A percentile compares a stretch with the other conserved stretches of the same genome.
phyloP scores from a whole-genome alignment of 2,888 invertebrate species.

The Gnatocerus cornutus region DNA sequence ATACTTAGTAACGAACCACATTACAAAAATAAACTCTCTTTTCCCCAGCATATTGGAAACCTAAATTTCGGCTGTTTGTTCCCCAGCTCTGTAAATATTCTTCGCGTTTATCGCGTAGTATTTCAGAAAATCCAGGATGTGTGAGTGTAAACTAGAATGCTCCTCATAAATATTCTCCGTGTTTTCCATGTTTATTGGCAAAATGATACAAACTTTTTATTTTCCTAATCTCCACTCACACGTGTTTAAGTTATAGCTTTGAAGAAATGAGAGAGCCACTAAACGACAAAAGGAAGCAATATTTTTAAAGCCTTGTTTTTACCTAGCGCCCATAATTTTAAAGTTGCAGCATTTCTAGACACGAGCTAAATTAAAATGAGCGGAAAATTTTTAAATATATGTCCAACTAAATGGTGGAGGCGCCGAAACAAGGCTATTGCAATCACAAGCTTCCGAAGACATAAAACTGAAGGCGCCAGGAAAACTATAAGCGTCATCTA shows the following conservation, averaged over 20 bases:
- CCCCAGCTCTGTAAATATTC: neutral
- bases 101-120: conserved; percentile 33
- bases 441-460: too few relatives aligned
- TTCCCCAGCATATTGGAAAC: neutral
- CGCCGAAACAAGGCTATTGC: too few relatives aligned
- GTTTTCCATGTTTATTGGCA: conserved; percentile 43
- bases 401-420: too few relatives aligned
- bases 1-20: neutral
- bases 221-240: conserved; percentile 42
- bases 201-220: conserved; percentile 44
- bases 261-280: conserved; percentile 37
- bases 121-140: conserved; percentile 29
- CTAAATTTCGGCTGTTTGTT: conserved; percentile 5
- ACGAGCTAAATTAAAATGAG: conserved; percentile 7
- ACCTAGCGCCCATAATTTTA: conserved; percentile 6
- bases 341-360: neutral
- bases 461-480: too few relatives aligned
- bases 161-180: conserved; percentile 40
- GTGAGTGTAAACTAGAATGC: conserved; percentile 30
- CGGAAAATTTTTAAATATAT: neutral
- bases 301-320: conserved; percentile 37
- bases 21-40: neutral
- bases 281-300: conserved; percentile 25
- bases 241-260: conserved; percentile 41
- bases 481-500: too few relatives aligned